phyloP scores from a whole-genome alignment of 2,888 invertebrate genomes.

The Crepidodera aurea region DNA sequence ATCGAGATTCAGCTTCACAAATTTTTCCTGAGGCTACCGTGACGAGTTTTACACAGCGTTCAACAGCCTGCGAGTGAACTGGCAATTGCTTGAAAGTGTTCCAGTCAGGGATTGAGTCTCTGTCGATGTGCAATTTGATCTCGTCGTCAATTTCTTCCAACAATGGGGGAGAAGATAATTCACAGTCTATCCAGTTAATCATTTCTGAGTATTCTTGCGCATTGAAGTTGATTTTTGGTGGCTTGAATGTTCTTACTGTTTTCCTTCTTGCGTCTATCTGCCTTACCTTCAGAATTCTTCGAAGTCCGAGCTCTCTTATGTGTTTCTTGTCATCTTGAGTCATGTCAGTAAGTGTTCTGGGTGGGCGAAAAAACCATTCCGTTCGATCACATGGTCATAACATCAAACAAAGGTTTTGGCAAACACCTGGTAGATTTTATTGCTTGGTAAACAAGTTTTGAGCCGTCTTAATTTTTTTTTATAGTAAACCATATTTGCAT shows the following conservation, averaged over 20 bases:
- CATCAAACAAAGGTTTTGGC: neutral
- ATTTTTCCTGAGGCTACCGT: conserved; percentile 1
- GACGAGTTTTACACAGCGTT: conserved; percentile 2
- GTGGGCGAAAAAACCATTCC: neutral
- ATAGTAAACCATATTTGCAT: neutral
- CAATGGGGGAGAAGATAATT: neutral
- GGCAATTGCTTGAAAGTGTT: neutral
- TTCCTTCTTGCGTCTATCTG: conserved; percentile 1
- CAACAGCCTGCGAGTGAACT: conserved; percentile 2
- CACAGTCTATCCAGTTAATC: conserved; percentile 6
- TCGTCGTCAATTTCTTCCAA: neutral
- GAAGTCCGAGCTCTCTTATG: conserved; percentile 2
- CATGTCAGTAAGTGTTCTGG: neutral
- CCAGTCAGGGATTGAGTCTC: neutral
- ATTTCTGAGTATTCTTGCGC: conserved; percentile 1
- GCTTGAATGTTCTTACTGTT: neutral
- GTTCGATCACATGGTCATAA: neutral
- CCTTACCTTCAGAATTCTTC: conserved; percentile 1
- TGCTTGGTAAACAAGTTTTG: neutral
- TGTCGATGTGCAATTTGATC: neutral
- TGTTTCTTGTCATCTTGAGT: conserved; percentile 1
- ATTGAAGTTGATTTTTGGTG: neutral
- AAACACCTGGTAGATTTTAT: conserved; percentile 5
- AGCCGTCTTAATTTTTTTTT: neutral
- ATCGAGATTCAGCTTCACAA: conserved; percentile 1